Base-by-base conservation (phyloP, 92 coral and sea anemone species). In the Parazoanthus darwini region DNA sequence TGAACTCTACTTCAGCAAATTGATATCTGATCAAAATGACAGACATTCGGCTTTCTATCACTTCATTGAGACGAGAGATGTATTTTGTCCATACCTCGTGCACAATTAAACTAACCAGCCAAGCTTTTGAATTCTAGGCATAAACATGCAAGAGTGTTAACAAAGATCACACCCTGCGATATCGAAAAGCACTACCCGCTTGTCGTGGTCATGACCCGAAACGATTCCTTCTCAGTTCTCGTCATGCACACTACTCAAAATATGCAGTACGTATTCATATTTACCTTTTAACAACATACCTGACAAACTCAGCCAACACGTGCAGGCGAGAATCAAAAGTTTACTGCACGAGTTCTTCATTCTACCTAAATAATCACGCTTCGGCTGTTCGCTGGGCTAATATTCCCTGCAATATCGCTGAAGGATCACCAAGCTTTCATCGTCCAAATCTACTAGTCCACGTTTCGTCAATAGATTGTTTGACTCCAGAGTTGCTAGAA, bases 261-360 rank as follows among this genome's bases (percentile, higher is more conserved):
- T 4, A 59, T 20, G 4, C 6, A 42, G 3, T 6, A 20, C 33
- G 0, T 33, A 18, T 8, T 77, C 33, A 16, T 9, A 72, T 35
- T 72, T 72, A 72, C 9, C 6, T 14, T 75, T 54, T 54, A 54
- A 15, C 59, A 77, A 77, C 80, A 23, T 77, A 77, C 81, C 81
- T 77, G 81, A 23, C 59, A 77, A 39, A 11, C 35, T 5, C 22
- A 43, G 13, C 81, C 35, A 77, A 43, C 50, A 77, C 29, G 3
- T 43, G 81, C 81, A 77, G 18, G 50, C 81, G 15, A 77, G 81
- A 44, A 77, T 50, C 33, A 77, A 44, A 77, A 77, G 37, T 33
- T 43, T 14, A 26, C 16, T n/a, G 29, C 59, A 44, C n/a, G 25
- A 18, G 18, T 6, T 77, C 59, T 77, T 77, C 56, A 43, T 43